Evolutionary conservation across 1,140 invertebrate genomes (phyloP).

Genomic region (Cardiocondyla obscurior): DNA sequence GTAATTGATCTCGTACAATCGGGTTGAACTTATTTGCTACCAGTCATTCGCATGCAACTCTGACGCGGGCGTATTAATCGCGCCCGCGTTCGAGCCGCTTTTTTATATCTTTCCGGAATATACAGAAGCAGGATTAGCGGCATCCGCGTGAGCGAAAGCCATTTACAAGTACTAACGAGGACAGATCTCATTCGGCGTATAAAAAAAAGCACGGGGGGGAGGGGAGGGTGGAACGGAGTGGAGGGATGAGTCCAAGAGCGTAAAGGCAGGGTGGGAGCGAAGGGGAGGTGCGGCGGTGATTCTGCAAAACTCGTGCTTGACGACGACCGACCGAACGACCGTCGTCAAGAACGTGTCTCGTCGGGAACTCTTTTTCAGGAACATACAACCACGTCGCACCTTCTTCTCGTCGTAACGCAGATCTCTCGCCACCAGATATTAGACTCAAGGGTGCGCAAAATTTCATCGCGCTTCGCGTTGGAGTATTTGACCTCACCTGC

Average conservation of each 20-base stretch:
- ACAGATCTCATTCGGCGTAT: conserved; percentile 53
- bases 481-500: background rate
- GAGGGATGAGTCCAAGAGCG: background rate
- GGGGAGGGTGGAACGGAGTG: background rate
- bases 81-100: background rate
- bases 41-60: conserved; percentile 56
- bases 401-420: background rate
- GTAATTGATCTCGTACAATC: conserved; percentile 70
- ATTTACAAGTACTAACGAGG: conserved; percentile 59
- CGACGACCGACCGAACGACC: background rate
- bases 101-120: conserved; percentile 46
- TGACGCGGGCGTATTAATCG: conserved; percentile 31
- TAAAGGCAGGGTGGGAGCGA: background rate
- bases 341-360: conserved; percentile 3
- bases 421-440: background rate
- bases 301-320: conserved; percentile 2
- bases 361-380: conserved; percentile 44
- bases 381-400: conserved; percentile 43
- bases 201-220: conserved; percentile 37
- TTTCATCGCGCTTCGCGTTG: background rate
- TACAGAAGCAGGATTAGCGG: conserved; percentile 51
- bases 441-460: conserved; percentile 33
- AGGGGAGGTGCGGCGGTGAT: background rate
- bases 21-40: conserved; percentile 65
- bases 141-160: conserved; percentile 38